phyloP scores from a whole-genome alignment of 2,888 invertebrate genomes.

The Embidobia sp. region DNA sequence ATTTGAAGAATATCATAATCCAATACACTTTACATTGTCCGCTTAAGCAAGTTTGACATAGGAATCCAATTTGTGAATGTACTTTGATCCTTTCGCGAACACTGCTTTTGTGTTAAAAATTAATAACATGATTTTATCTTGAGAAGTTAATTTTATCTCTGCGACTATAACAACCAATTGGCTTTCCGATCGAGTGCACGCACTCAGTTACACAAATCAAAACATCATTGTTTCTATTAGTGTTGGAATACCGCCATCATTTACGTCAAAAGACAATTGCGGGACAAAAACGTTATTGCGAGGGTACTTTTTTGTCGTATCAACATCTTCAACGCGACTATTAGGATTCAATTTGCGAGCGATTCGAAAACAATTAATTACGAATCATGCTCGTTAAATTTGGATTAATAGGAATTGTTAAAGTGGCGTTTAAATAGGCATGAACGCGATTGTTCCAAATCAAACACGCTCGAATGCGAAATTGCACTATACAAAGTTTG shows the following conservation, averaged over 20 bases:
- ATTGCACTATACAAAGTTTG: slow-evolving; percentile 39
- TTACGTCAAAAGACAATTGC: slow-evolving; percentile 17
- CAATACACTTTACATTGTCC: no score
- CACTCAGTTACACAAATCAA: slow-evolving; percentile 33
- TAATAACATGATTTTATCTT: slow-evolving; percentile 7
- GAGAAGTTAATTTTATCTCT: slow-evolving; percentile 17
- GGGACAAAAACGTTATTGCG: slow-evolving; percentile 1
- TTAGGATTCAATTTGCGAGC: no score
- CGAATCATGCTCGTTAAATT: slow-evolving; percentile 25
- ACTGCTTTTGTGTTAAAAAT: no score
- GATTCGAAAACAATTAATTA: slow-evolving; percentile 30
- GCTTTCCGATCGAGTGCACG: slow-evolving; percentile 14
- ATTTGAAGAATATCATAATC: no score
- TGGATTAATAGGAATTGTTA: slow-evolving; percentile 23
- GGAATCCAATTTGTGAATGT: no score
- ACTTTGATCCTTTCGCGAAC: no score
- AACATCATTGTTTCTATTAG: slow-evolving; percentile 36
- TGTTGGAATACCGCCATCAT: slow-evolving; percentile 23
- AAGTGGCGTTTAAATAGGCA: slow-evolving; percentile 29
- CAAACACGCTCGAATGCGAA: slow-evolving; percentile 7
- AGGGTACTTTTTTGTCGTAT: slow-evolving; percentile 20
- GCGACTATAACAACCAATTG: slow-evolving; percentile 14
- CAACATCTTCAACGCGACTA: no score
- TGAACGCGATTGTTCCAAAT: slow-evolving; percentile 27
- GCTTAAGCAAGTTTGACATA: no score